Evolutionary conservation across 2,888 invertebrate species (phyloP).

Genomic region (Muscina levida): DNA sequence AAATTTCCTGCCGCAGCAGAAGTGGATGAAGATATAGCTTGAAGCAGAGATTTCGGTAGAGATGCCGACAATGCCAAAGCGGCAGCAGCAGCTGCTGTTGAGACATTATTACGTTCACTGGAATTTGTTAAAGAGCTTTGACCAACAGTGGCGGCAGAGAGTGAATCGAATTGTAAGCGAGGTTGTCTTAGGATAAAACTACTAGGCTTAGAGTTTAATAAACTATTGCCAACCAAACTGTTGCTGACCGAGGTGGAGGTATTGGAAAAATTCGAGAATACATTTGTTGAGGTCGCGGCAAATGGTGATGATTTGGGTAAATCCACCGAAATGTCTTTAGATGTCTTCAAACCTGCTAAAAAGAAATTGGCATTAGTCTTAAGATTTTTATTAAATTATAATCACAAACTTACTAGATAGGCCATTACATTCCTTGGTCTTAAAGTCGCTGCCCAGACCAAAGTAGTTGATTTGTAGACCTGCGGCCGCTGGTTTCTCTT

Average conservation of each 20-base stretch:
- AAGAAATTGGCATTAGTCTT: background rate
- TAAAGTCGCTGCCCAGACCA: slow-evolving; percentile 69
- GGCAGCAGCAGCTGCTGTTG: slow-evolving; percentile 57
- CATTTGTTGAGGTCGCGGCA: slow-evolving; percentile 46
- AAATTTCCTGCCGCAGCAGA: slow-evolving; percentile 55
- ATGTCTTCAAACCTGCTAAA: slow-evolving; percentile 57
- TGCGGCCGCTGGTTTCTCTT: slow-evolving; percentile 19
- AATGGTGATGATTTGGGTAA: slow-evolving; percentile 43
- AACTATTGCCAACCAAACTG: background rate
- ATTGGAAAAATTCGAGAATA: slow-evolving; percentile 61
- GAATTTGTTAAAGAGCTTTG: slow-evolving; percentile 1
- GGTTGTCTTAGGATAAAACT: slow-evolving; percentile 77
- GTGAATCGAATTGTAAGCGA: slow-evolving; percentile 76
- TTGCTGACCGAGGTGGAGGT: background rate
- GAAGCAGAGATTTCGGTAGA: slow-evolving; percentile 59
- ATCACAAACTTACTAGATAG: slow-evolving; percentile 47
- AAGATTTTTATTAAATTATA: background rate
- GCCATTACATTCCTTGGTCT: slow-evolving; percentile 54
- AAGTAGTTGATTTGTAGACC: slow-evolving; percentile 72
- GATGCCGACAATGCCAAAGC: slow-evolving; percentile 60
- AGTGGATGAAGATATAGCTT: slow-evolving; percentile 66
- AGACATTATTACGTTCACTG: slow-evolving; percentile 50
- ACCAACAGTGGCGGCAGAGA: slow-evolving; percentile 59
- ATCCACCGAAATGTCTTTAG: slow-evolving; percentile 59
- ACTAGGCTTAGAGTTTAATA: slow-evolving; percentile 63